Conservation (phyloP, 1,140 invertebrate species). For the Leptinotarsa defecta region DNA sequence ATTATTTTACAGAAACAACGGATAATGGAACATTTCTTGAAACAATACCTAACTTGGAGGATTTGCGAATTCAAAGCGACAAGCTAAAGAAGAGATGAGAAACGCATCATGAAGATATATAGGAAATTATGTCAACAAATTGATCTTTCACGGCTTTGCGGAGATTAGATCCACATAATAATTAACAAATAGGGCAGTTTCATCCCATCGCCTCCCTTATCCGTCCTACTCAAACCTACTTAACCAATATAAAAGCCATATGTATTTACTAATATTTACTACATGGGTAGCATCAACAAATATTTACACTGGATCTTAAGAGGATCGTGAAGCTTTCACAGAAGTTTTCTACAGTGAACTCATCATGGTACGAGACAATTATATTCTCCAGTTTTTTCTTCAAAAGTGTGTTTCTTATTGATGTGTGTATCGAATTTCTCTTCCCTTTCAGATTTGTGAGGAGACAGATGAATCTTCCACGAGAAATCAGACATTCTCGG, state of each 20-base stretch:
- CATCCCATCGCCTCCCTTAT: conserved; percentile 32
- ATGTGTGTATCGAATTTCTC: conserved; percentile 36
- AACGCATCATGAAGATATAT: background rate
- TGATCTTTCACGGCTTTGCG: conserved; percentile 17
- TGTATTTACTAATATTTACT: conserved; percentile 55
- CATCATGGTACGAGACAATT: conserved; percentile 28
- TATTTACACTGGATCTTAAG: conserved; percentile 37
- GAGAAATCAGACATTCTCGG: background rate
- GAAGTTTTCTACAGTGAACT: conserved; percentile 22
- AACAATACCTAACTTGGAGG: too few relatives aligned
- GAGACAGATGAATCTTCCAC: background rate
- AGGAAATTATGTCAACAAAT: conserved; percentile 23
- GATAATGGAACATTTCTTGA: too few relatives aligned
- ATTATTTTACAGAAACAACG: too few relatives aligned
- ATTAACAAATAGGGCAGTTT: conserved; percentile 41
- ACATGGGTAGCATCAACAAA: conserved; percentile 47
- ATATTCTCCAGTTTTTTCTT: conserved; percentile 17
- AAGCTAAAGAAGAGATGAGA: background rate
- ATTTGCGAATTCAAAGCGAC: background rate
- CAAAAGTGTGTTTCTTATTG: conserved; percentile 36
- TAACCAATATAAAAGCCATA: conserved; percentile 49
- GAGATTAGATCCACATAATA: conserved; percentile 21
- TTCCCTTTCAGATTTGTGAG: conserved; percentile 24
- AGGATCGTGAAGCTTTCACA: conserved; percentile 28
- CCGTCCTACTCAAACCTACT: conserved; percentile 35